These are phyloP conservation scores for Hydractinia symbiolongicarpus DNA, from an alignment of 30 jellyfish, hydroid and myxozoan genomes.

Conservation along the genomic window DNA sequence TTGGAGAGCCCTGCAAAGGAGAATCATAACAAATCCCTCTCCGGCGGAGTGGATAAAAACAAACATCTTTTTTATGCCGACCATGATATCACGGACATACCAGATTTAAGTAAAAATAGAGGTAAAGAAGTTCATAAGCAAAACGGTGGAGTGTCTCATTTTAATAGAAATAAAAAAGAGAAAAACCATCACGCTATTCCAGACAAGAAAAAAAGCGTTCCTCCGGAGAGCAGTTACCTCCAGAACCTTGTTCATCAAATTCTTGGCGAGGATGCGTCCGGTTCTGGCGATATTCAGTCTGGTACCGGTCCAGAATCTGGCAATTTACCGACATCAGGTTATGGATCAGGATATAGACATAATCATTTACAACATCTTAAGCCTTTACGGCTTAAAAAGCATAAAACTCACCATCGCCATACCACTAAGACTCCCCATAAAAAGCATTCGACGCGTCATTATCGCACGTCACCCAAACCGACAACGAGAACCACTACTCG, in stretches of 20 bases:
- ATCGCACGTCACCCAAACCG: background rate
- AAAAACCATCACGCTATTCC: background rate
- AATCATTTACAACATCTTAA: background rate
- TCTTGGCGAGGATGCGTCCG: conserved; percentile 18
- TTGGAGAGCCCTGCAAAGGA: conserved; percentile 17
- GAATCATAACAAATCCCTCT: conserved; percentile 4
- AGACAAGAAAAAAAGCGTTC: background rate
- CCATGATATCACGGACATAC: background rate
- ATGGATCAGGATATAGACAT: conserved; percentile 46
- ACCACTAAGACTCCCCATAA: background rate
- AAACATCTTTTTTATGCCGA: background rate
- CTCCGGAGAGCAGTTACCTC: background rate
- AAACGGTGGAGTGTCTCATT: conserved; percentile 1
- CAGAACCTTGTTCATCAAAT: conserved; percentile 22
- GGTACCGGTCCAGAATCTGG: conserved; percentile 10
- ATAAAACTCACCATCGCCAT: background rate
- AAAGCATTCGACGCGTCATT: conserved; percentile 4
- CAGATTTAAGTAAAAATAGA: background rate
- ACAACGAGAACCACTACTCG: background rate
- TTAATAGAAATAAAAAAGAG: background rate
- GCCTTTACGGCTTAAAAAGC: background rate
- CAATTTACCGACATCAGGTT: conserved; percentile 44
- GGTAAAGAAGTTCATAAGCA: conserved; percentile 21
- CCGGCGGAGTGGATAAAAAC: conserved; percentile 20
- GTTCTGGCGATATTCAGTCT: conserved; percentile 8